Evolutionary conservation across 2,797 vertebrate genomes (phyloP).

Genomic region (Sciaenops ocellatus): DNA sequence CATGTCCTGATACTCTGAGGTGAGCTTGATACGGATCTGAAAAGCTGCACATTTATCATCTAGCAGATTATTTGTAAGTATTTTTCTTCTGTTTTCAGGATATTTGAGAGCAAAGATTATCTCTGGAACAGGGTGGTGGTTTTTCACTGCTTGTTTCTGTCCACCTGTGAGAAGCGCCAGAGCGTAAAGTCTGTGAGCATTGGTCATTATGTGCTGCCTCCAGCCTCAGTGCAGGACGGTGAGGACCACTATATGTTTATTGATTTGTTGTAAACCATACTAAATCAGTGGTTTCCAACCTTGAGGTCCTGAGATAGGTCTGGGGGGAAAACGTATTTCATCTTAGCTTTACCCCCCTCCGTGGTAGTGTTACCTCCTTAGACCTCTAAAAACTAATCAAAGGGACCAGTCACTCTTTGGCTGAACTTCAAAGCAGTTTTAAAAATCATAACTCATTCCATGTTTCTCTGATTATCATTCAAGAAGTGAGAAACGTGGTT

Average conservation of each 20-base stretch:
- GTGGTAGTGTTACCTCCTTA: background rate
- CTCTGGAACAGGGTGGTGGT: slow-evolving; percentile 88
- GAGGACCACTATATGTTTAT: slow-evolving; percentile 34
- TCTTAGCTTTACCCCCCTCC: too few relatives aligned
- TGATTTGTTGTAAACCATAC: background rate
- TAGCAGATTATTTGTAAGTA: background rate
- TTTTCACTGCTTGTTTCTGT: slow-evolving; percentile 92
- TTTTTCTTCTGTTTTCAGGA: slow-evolving; percentile 73
- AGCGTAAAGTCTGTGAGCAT: slow-evolving; percentile 83
- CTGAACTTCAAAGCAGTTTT: background rate
- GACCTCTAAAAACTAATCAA: background rate
- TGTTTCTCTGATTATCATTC: slow-evolving; percentile 39
- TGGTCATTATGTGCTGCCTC: slow-evolving; percentile 94
- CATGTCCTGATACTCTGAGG: slow-evolving; percentile 91
- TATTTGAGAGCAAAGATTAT: slow-evolving; percentile 90
- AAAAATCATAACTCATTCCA: background rate
- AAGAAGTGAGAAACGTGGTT: slow-evolving; percentile 89
- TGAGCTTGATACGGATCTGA: slow-evolving; percentile 74
- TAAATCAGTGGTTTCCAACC: background rate
- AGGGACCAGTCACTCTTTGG: background rate
- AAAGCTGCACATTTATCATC: background rate
- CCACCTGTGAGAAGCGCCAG: slow-evolving; percentile 69
- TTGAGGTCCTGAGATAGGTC: background rate
- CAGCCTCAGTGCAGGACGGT: slow-evolving; percentile 92
- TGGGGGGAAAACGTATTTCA: background rate